Base-by-base conservation (phyloP, 2,113 vertebrate species). In the Empidonax alnorum region DNA sequence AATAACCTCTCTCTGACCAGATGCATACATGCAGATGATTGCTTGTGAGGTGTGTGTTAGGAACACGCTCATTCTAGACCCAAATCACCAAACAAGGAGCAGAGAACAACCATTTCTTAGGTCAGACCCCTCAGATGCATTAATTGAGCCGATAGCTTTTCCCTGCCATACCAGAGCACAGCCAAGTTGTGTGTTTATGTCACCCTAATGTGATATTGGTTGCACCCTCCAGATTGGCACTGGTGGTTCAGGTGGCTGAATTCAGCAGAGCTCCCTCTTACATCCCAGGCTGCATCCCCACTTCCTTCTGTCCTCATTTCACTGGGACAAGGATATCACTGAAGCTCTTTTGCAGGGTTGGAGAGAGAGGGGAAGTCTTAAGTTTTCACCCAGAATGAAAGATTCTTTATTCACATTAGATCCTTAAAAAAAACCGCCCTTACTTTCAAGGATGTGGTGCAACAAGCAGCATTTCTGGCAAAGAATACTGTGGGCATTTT, bases 191-290 rank as follows among this genome's bases (percentile, higher is more conserved):
- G 61, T 24, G 17, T 56, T 73, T 25, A 12, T 33, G 18, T n/a
- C 1, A 1, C 41, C n/a, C 12, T 66, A 14, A 25, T 2, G 24
- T 1, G 2, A 44, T 4, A 37, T 9, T 37, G 16, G 7, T 39
- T 67, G 67, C 7, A 0, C 14, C 12, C 44, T 73, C 33, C 31
- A 21, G 2, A 1, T 14, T 6, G 3, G 17, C 33, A n/a, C 27
- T 28, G 69, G 11, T 18, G 18, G 50, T 21, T 85, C 49, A 49
- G 20, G 39, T 25, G 14, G 12, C 35, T 69, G 59, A 59, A 42
- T 21, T 68, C 53, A 71, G 46, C 35, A 33, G 14, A 87, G 22
- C 6, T 79, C 2, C 18, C 5, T 6, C 25, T 65, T 22, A 18
- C 28, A 33, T 9, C 7, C 37, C 10, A 30, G n/a, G 31, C 39